Conservation (phyloP, 92 coral and sea anemone genomes). For the Paramuricea clavata region DNA sequence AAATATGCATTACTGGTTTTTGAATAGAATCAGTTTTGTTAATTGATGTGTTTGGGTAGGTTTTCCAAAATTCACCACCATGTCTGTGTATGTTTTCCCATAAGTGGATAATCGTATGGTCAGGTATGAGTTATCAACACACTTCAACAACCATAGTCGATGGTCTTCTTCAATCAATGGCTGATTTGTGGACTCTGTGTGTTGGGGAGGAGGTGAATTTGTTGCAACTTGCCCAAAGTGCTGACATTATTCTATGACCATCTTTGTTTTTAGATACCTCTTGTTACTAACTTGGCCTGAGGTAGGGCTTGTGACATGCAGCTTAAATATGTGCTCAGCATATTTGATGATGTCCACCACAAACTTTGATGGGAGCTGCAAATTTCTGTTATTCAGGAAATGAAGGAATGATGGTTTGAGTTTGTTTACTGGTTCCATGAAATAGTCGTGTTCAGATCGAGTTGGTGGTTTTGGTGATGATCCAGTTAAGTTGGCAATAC, state of each 20-base stretch:
- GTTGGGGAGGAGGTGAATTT: constrained; percentile 17
- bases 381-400: neutral
- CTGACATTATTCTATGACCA: neutral
- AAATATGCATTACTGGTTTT: neutral
- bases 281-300: neutral
- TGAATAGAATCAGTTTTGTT: constrained; percentile 11
- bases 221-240: constrained; percentile 28
- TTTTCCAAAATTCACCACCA: constrained; percentile 18
- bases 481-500: constrained; percentile 1
- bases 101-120: neutral
- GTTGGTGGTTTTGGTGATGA: neutral
- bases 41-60: constrained; percentile 25
- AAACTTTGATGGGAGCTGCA: neutral
- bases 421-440: neutral
- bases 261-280: neutral
- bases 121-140: constrained; percentile 20
- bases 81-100: constrained; percentile 18
- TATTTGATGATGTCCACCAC: constrained; percentile 8
- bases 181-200: constrained; percentile 1
- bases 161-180: constrained; percentile 12
- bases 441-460: neutral
- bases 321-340: constrained; percentile 32
- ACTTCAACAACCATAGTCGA: constrained; percentile 4
- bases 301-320: neutral
- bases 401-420: constrained; percentile 21